Conservation (phyloP, 2,113 vertebrate species). For the Campylorhamphus procurvoides region DNA sequence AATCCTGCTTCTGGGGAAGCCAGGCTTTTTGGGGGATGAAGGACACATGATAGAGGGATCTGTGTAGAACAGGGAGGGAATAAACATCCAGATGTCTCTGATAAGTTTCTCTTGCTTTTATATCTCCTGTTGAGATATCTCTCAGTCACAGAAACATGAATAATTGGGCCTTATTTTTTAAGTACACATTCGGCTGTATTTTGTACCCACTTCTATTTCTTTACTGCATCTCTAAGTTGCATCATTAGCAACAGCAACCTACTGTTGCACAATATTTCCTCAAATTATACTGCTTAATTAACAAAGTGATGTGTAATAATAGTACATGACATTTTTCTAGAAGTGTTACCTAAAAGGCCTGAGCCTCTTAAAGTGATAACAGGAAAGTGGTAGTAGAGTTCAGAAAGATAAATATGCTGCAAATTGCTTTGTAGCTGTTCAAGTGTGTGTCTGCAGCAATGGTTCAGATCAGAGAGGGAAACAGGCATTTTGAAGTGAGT, state of each 20-base stretch:
- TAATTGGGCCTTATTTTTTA: neutral
- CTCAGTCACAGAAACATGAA: neutral
- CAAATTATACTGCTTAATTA: conserved; percentile 42
- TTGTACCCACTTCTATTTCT: neutral
- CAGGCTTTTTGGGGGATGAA: neutral
- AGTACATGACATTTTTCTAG: neutral
- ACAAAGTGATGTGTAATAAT: neutral
- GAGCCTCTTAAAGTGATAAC: neutral
- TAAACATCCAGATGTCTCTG: neutral
- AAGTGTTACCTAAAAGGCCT: neutral
- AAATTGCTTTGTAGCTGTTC: neutral
- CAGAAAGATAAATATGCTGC: neutral
- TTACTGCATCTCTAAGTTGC: neutral
- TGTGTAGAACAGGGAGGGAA: too few species aligned
- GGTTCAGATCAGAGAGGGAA: neutral
- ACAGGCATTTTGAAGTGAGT: neutral
- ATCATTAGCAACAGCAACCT: neutral
- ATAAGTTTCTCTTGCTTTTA: neutral
- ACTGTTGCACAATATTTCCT: neutral
- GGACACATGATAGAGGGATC: rapidly evolving
- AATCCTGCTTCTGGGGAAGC: neutral
- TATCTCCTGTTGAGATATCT: neutral
- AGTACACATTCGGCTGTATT: neutral
- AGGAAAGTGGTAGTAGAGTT: neutral
- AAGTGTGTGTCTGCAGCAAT: neutral